These are phyloP conservation scores for Proisotoma minuta DNA, from an alignment of 2,888 invertebrate species.

Conservation along the genomic window DNA sequence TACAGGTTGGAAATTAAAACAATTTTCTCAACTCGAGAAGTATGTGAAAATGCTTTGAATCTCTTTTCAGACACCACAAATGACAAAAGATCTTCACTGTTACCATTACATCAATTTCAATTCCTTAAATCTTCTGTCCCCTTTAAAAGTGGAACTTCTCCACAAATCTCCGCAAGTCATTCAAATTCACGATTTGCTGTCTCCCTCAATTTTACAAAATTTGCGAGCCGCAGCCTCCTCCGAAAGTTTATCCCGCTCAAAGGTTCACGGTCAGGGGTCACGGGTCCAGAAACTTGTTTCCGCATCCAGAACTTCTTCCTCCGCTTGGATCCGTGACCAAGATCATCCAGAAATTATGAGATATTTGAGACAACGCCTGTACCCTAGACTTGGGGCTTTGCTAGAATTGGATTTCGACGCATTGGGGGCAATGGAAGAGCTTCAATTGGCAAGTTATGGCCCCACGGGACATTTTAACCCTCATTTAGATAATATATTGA, in stretches of 20 bases:
- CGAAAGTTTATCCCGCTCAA: conserved; percentile 48
- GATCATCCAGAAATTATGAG: conserved; percentile 20
- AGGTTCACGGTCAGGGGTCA: conserved; percentile 39
- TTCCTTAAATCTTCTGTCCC: conserved; percentile 47
- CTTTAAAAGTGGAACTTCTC: conserved; percentile 48
- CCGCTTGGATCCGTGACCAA: conserved; percentile 49
- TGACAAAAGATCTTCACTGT: conserved; percentile 46
- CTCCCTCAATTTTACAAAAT: conserved; percentile 44
- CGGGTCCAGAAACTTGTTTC: conserved; percentile 43
- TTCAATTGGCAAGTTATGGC: conserved; percentile 53
- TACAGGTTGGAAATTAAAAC: conserved; percentile 9
- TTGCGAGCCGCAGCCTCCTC: conserved; percentile 44
- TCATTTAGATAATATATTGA: conserved; percentile 50
- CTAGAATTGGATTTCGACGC: conserved; percentile 49
- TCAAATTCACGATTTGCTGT: conserved; percentile 49
- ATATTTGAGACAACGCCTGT: conserved; percentile 17
- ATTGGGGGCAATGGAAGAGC: conserved; percentile 44
- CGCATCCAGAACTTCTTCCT: conserved; percentile 50
- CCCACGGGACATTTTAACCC: conserved; percentile 55
- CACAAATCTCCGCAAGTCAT: conserved; percentile 47
- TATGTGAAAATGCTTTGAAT: background rate
- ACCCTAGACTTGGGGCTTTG: conserved; percentile 43
- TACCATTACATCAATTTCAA: conserved; percentile 44
- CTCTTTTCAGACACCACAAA: background rate
- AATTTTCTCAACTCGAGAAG: background rate